Evolutionary conservation across 2,113 vertebrate species (phyloP), one percentile per base, ranked within the genome.

Genomic region (Arvicanthis niloticus): DNA sequence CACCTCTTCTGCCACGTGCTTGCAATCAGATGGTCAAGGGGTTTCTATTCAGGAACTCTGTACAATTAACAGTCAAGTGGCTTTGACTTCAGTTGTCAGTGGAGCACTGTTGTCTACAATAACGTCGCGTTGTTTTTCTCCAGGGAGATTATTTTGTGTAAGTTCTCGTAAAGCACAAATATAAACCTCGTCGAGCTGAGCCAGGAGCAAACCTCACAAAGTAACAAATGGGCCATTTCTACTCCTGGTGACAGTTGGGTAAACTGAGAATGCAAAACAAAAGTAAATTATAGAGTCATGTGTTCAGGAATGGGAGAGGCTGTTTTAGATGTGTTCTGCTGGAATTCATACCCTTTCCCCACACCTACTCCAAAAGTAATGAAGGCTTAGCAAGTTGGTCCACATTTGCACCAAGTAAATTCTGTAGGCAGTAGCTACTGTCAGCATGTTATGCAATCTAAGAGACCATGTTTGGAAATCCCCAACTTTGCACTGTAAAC

Each of bases 181-280:
- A 42, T 8, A 48, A 75, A 56, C 51, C 11, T 42, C n/a, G 5
- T 73, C 51, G 24, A 92, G 45, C n/a, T 53, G n/a, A 68, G 82
- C 67, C 75, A 91, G 89, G 31, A 88, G 7, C 1, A 88, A 95
- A 78, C 40, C 11, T 42, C 42, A 7, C 24, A 48, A 72, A 82
- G 45, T 53, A 95, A 31, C 77, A 94, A 92, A 68, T 73, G 77
- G 72, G 22, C 58, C 42, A 29, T 70, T 93, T 93, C 89, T 91
- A 62, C 67, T 81, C 29, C 70, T 94, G 67, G 13, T 77, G 45
- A 81, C 31, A 6, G 19, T 60, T 85, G 77, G 22, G 56, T 45
- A 94, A 91, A 82, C 67, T 31, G 31, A 67, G 48, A 81, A 51
- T 91, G 77, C 2, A 3, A 91, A 90, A 75, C 24, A 90, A 65